A percentile compares a stretch with the other conserved stretches of the same genome.
These are phyloP conservation scores for Lerista edwardsae DNA, from an alignment of 2,797 vertebrate genomes.

Conservation along the genomic window DNA sequence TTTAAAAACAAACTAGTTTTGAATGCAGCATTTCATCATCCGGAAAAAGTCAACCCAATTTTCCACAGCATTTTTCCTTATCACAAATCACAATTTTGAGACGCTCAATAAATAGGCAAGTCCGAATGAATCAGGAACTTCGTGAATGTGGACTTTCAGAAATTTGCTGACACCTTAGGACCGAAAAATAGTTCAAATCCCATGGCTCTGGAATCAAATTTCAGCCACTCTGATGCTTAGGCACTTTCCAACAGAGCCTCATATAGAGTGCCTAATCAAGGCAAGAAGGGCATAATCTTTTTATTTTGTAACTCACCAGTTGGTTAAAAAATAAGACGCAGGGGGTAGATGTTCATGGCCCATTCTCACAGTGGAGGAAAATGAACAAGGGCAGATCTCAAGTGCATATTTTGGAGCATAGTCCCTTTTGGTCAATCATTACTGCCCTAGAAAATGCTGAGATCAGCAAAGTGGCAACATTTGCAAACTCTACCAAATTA, in stretches of 20 bases:
- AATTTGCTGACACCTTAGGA: neutral
- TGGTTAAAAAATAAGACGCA: neutral
- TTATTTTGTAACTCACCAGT: neutral
- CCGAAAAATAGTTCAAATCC: conserved; percentile 18
- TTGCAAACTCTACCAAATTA: neutral
- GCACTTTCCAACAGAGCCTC: neutral
- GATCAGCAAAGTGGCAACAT: neutral
- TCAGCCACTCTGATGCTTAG: neutral
- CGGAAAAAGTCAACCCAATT: neutral
- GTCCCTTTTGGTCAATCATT: neutral
- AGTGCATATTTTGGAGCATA: too few species aligned
- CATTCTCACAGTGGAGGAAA: neutral
- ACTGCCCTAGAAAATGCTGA: neutral
- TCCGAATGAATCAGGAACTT: neutral
- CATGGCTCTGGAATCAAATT: neutral
- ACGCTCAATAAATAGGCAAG: neutral
- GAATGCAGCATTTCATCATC: too few species aligned
- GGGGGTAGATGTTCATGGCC: neutral
- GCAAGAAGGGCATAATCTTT: neutral
- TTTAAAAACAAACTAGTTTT: neutral
- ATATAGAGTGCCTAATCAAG: neutral
- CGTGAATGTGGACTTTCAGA: neutral
- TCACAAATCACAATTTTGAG: neutral
- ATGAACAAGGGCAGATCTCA: neutral
- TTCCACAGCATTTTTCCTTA: neutral